phyloP scores from a whole-genome alignment of 2,113 vertebrate genomes.

The Python bivittatus region DNA sequence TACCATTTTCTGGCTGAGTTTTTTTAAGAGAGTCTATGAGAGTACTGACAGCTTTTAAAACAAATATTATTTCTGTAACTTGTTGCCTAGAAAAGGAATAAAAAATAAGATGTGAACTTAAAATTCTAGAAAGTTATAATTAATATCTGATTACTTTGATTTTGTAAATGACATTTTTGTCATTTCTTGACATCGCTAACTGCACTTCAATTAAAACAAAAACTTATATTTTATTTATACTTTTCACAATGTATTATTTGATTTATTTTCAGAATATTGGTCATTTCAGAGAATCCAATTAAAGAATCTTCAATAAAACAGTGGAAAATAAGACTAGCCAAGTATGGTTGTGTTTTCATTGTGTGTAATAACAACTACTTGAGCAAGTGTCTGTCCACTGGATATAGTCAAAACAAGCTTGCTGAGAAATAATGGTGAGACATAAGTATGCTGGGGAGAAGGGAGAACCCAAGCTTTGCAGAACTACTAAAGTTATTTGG shows the following conservation, averaged over 20 bases:
- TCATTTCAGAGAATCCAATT: not conserved
- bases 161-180: not conserved
- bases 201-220: not conserved
- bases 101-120: constrained; percentile 49
- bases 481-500: not conserved
- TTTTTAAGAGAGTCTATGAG: constrained; percentile 99
- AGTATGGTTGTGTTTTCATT: not conserved
- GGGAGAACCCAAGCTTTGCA: not conserved
- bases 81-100: constrained; percentile 84
- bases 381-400: not conserved
- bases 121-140: not conserved
- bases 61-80: constrained; percentile 99
- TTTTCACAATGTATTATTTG: not conserved
- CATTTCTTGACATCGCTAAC: not conserved
- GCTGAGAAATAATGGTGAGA: not conserved
- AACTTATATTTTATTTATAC: not conserved
- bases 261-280: not conserved
- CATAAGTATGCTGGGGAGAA: not conserved
- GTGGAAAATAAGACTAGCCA: not conserved
- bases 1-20: constrained; percentile 98
- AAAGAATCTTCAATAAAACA: not conserved
- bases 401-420: not conserved
- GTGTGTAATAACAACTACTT: not conserved
- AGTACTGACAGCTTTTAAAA: constrained; percentile 98
- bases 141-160: not conserved